A percentile compares a stretch with the other conserved stretches of the same genome.
Evolutionary conservation across 1,140 invertebrate genomes (phyloP).

Genomic region (Microplitis demolitor): DNA sequence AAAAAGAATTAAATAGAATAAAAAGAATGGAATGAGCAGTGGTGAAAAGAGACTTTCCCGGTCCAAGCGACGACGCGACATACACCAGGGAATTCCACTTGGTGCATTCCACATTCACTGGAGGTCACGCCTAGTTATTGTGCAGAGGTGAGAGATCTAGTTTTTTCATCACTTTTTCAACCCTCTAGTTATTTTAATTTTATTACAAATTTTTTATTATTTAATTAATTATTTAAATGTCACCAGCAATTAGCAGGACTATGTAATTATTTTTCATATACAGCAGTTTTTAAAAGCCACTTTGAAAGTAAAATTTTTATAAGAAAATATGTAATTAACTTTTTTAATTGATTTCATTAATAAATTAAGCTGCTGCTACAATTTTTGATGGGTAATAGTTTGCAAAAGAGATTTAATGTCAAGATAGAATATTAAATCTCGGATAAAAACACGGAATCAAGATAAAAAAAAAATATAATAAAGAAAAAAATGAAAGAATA

Average conservation of each 20-base stretch:
- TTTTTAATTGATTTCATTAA: too few relatives aligned
- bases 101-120: constrained; percentile 1
- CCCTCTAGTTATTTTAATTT: not conserved
- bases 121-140: constrained; percentile 1
- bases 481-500: not conserved
- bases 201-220: not conserved
- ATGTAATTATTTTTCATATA: not conserved
- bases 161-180: not conserved
- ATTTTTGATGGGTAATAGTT: too few relatives aligned
- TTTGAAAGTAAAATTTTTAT: too few relatives aligned
- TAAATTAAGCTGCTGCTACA: too few relatives aligned
- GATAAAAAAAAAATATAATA: too few relatives aligned
- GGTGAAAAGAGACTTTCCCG: too few relatives aligned
- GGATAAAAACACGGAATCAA: not conserved
- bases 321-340: too few relatives aligned
- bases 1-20: not conserved
- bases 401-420: too few relatives aligned
- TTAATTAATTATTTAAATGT: too few relatives aligned
- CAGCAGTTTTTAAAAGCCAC: not conserved
- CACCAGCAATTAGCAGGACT: too few relatives aligned
- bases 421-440: not conserved
- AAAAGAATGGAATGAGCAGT: not conserved
- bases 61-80: not conserved
- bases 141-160: not conserved
- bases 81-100: not conserved